Evolutionary conservation across 2,113 vertebrate genomes (phyloP).

Genomic region (Lycaon pictus): DNA sequence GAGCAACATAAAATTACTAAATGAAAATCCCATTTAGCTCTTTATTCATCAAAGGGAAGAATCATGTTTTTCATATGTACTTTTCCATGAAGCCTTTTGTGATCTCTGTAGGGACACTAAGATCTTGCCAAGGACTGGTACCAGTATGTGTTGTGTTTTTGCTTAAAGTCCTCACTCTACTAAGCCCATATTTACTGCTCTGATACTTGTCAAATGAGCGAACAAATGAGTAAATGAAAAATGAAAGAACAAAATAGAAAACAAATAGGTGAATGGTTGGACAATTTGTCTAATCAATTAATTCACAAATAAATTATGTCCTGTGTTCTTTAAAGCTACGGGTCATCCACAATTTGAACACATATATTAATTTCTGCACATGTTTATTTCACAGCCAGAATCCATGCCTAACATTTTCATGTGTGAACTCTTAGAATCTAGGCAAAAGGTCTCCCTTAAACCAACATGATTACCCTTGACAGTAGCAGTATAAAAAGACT

Average conservation of each 20-base stretch:
- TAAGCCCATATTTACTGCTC: neutral
- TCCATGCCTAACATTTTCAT: conserved; percentile 58
- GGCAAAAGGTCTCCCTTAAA: conserved; percentile 60
- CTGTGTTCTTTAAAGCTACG: neutral
- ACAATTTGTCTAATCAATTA: neutral
- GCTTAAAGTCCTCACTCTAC: neutral
- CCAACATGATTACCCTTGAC: conserved; percentile 59
- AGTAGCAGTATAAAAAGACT: conserved; percentile 48
- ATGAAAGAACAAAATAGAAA: conserved; percentile 19
- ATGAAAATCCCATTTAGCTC: neutral
- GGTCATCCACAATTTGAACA: neutral
- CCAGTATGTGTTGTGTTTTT: neutral
- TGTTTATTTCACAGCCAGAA: conserved; percentile 44
- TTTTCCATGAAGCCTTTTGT: neutral
- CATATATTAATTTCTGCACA: neutral
- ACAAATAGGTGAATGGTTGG: neutral
- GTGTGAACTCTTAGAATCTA: conserved; percentile 48
- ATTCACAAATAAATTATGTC: neutral
- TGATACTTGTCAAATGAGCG: neutral
- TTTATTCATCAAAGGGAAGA: neutral
- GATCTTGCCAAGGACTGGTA: neutral
- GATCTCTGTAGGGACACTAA: neutral
- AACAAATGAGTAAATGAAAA: neutral
- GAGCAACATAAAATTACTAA: neutral
- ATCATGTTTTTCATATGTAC: neutral